Evolutionary conservation across 2,113 vertebrate species (phyloP), one percentile per base, ranked within the genome.

Genomic region (Melanerpes aurifrons): DNA sequence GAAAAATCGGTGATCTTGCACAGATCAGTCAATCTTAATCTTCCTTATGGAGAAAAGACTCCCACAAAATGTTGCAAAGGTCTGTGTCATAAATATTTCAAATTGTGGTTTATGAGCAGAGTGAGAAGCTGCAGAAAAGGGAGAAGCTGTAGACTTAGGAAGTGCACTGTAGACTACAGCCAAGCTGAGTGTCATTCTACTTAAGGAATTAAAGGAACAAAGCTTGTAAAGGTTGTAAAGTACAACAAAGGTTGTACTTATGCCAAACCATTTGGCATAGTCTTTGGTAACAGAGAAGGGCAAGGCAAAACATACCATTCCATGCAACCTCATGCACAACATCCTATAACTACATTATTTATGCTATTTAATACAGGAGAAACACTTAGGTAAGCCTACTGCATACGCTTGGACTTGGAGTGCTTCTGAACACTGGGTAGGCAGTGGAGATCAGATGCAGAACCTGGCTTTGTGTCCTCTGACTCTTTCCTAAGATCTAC

Each of bases 121-220:
- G 26, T 72, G 71, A 88, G 59, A 84, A 82, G 50, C 67, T 87
- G 73, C 20, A 90, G 89, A 82, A 35, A 79, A 72, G 58, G 87
- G 22, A 83, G 32, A 40, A 95, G 40, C 40, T 40, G 40, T 40
- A 40, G 54, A 69, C 88, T 90, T 43, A 15, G 61, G 74, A 93
- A 89, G 59, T 21, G 40, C 69, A 75, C 32, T 47, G 18, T 57
- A 84, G 92, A 69, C 66, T 86, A 68, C 24, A 78, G 91, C 81
- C 75, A 93, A 92, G 72, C 79, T 37, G 48, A 82, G 16, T 43
- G 40, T 24, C 9, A 0, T 59, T 90, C 81, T 82, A 84, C 73
- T 94, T 69, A 78, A 75, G 32, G 86, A 95, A 93, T 90, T 66
- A 93, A 94, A 86, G 67, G 59, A 93, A 84, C 20, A 74, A 90